Base-by-base conservation (phyloP, 2,888 invertebrate genomes). In the Agonum fuliginosum region DNA sequence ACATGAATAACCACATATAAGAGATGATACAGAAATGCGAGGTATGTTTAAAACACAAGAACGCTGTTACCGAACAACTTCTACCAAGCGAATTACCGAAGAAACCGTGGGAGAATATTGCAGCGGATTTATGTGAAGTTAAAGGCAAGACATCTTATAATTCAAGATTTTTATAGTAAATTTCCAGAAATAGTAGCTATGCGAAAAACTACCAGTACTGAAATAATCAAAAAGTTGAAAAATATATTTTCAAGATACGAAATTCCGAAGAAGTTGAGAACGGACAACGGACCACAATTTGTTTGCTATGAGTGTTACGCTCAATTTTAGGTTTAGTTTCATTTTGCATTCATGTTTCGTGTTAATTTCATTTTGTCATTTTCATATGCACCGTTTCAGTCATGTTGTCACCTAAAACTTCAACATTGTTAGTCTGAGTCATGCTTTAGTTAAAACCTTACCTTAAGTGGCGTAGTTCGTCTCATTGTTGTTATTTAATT, bases 91-190 rank as follows among this genome's bases (percentile, higher is more conserved):
- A 80, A 71, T 75, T 80, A 17, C 80, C 81, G 30, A 71, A 58
- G 5, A 75, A 78, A 46, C 81, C 82, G 17, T 83, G 81, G 81
- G 78, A 82, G 78, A 72, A 65, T 22, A 27, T 82, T 22, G 80
- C 80, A 4, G 77, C 79, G 19, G 81, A 82, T 78, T 51, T 83
- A n/a, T 83, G 81, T 78, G 67, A 81, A 34, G 74, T 80, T 8
- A 51, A 81, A 27, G 77, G 73, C 3, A 78, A 79, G 37, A 58
- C 74, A 22, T 82, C 67, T 83, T 4, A 58, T 83, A 34, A 69
- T 83, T 30, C 81, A 81, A 1, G 82, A 82, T 78, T 69, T 54
- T n/a, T 82, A 80, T 79, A 81, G 81, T 2, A 81, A 80, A 78
- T 82, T 71, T 79, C 80, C 81, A 4, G 82, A 83, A 80, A 27